Evolutionary conservation across 2,113 vertebrate species (phyloP), one percentile per base, ranked within the genome.

Genomic region (Probosciger aterrimus): DNA sequence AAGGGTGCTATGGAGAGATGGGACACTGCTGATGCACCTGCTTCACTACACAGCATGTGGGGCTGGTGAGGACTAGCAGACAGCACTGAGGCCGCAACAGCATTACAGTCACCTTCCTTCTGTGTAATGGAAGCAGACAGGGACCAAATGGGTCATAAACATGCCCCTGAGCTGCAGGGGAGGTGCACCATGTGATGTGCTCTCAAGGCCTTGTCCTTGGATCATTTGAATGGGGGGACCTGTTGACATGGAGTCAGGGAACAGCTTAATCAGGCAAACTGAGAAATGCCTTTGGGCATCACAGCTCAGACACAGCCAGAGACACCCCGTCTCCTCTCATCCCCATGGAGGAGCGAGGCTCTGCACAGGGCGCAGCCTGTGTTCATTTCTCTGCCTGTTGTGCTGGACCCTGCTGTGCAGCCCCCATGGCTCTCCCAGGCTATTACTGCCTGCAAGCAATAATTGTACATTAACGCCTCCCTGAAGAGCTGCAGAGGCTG

Each of bases 81-180:
- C 74, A 76, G 17, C 30, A 11, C 30, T 18, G 73, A 90, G 65
- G 86, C 35, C 80, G 47, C 31, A 27, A 80, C 69, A 92, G 69
- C 76, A 11, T 3, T 41, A 28, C 82, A 52, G 55, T 79, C 83
- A 92, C 43, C 73, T 93, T 80, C 47, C 17, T 69, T 79, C 55
- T 84, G 33, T 24, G 31, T 90, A 69, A 86, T 43, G 52, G 80
- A 57, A 94, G 37, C 62, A 73, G 96, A 89, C 80, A 86, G 69
- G 35, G 76, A 90, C 79, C 82, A 92, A 86, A 88, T 30, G 76
- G 92, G 95, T 96, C 89, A 93, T 84, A 93, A 96, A 91, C 1
- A 7, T 87, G 69, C 57, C 83, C 57, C 33, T 20, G 25, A 82
- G 83, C 69, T 91, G 65, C 47, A 73, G 62, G 28, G 69, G 84